Conservation (phyloP, 2,797 vertebrate species). For the Esox lucius region DNA sequence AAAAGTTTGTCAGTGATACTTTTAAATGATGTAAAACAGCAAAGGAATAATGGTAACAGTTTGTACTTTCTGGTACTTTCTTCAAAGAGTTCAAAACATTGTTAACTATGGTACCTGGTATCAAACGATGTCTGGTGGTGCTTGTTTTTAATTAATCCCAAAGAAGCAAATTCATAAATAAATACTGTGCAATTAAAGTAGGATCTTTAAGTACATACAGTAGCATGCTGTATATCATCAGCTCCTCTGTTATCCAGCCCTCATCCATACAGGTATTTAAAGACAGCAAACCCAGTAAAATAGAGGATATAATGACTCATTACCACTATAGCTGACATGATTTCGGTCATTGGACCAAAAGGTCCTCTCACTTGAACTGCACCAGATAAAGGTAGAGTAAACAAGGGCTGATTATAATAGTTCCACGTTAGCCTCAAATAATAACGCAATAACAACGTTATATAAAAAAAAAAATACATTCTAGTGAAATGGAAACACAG, state of each 20-base stretch:
- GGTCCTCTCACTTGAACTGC: not conserved
- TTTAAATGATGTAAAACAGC: no score
- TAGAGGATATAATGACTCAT: not conserved
- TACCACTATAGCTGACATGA: not conserved
- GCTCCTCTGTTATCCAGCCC: not conserved
- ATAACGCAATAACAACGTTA: conserved; percentile 35
- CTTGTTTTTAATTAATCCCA: not conserved
- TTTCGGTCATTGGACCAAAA: not conserved
- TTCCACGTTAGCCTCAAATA: not conserved
- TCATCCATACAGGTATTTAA: not conserved
- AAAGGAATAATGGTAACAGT: not conserved
- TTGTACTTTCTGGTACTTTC: conserved; percentile 2
- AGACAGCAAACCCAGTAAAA: not conserved
- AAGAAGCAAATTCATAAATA: not conserved
- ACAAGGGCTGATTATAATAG: not conserved
- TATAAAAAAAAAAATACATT: conserved; percentile 40
- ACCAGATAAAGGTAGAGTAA: not conserved
- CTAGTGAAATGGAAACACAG: conserved; percentile 15
- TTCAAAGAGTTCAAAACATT: not conserved
- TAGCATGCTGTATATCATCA: not conserved
- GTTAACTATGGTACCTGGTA: not conserved
- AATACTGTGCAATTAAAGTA: not conserved
- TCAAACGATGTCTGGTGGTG: not conserved
- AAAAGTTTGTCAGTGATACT: not conserved
- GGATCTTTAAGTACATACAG: not conserved